A percentile compares a stretch with the other conserved stretches of the same genome.
These are phyloP conservation scores for Euwallacea similis DNA, from an alignment of 1,140 invertebrate species.

Conservation along the genomic window DNA sequence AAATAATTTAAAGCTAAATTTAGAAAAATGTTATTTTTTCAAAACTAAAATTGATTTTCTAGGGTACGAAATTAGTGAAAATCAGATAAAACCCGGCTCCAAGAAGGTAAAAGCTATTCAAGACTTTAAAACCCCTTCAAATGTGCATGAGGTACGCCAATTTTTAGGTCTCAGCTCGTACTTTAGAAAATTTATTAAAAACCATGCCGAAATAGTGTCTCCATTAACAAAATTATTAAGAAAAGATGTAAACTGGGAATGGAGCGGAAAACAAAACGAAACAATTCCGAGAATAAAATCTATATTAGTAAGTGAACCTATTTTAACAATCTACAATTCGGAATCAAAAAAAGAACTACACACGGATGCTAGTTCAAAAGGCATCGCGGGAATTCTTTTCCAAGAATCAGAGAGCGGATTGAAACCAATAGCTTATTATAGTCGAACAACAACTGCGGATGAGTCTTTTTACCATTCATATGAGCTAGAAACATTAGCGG, in stretches of 20 bases:
- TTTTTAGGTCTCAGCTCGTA: conserved; percentile 49
- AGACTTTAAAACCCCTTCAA: conserved; percentile 44
- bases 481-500: conserved; percentile 38
- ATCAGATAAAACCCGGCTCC: not conserved
- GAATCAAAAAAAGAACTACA: conserved; percentile 40
- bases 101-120: conserved; percentile 7
- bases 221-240: conserved; percentile 27
- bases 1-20: conserved; percentile 17
- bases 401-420: conserved; percentile 20
- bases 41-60: conserved; percentile 12
- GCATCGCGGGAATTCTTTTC: conserved; percentile 17
- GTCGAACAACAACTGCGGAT: conserved; percentile 42
- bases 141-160: conserved; percentile 43
- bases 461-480: conserved; percentile 45
- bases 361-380: conserved; percentile 24
- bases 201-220: conserved; percentile 13
- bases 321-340: conserved; percentile 22
- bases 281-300: conserved; percentile 14
- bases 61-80: conserved; percentile 10
- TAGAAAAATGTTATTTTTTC: conserved; percentile 23
- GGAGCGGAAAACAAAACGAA: conserved; percentile 1
- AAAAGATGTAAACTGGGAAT: conserved; percentile 11
- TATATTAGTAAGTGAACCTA: conserved; percentile 1
- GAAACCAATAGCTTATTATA: conserved; percentile 48
- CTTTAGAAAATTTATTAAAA: conserved; percentile 48